Evolutionary conservation across 2,888 invertebrate genomes (phyloP), one percentile per base, ranked within the genome.

Genomic region (Drosophila dives): DNA sequence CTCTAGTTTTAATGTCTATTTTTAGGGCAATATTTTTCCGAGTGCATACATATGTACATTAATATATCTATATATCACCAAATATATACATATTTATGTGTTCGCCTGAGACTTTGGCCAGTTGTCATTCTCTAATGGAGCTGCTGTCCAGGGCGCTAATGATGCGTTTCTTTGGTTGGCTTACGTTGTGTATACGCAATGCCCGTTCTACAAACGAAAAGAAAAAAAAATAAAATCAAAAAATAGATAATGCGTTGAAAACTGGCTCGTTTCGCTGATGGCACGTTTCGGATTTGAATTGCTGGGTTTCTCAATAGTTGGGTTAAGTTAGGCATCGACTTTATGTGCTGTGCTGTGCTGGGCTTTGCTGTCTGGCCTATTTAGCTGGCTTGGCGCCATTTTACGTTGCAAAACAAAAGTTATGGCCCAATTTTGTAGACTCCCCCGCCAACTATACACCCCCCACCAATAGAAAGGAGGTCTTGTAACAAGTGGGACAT

Each of bases 311-410:
- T 64, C 73, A 56, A 68, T 80, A 76, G 80, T 76, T 68, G 11
- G 23, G 59, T 59, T 45, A 51, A 53, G 60, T 69, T 69, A 69
- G 60, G 70, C 48, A 38, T 60, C 70, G 60, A 60, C 73, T 77
- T 80, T 77, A 79, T 79, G 77, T 69, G 61, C 70, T 55, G 12
- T 38, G 70, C 54, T 53, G 15, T 32, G 20, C 51, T 68, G 2
- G 6, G 29, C 29, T 29, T 29, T 33, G 40, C 59, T 75, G 89
- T 85, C 85, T 85, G 89, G 89, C 89, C 89, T 86, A 85, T 89
- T 86, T 89, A 87, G 85, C 89, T 89, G 81, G 89, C 87, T 86
- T 86, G 85, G 85, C 85, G 85, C 85, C 85, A 86, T 86, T 86
- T 86, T 86, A 86, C 85, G 85, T 86, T 84, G 85, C 85, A 86